Evolutionary conservation across 2,888 invertebrate genomes (phyloP).

Genomic region (Gari tellinella): DNA sequence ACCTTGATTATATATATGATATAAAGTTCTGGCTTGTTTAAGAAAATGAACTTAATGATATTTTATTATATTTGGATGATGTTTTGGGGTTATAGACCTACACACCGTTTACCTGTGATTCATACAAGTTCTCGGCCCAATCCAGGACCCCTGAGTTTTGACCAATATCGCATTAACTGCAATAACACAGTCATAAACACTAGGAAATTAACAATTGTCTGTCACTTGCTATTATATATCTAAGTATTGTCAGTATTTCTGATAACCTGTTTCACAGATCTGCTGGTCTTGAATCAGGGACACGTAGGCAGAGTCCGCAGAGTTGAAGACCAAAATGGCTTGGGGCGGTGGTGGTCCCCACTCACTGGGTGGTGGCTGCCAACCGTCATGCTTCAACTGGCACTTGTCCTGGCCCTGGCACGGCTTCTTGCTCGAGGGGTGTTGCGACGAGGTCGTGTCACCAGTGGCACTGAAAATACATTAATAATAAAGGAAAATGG

Average conservation of each 20-base stretch:
- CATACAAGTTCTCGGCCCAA: slow-evolving; percentile 31
- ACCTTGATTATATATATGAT: no score
- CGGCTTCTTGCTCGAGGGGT: slow-evolving; percentile 34
- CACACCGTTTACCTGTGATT: no score
- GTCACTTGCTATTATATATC: slow-evolving; percentile 38
- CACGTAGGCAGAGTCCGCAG: slow-evolving; percentile 30
- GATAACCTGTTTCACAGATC: slow-evolving; percentile 26
- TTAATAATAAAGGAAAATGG: no score
- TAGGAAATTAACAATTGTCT: slow-evolving; percentile 31
- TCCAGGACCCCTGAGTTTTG: slow-evolving; percentile 29
- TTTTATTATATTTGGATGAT: no score
- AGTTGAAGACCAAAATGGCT: no score
- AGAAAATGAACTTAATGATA: no score
- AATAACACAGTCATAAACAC: no score
- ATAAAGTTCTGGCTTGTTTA: no score
- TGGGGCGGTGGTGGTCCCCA: slow-evolving; percentile 33
- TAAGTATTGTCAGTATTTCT: slow-evolving; percentile 37
- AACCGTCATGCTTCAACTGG: slow-evolving; percentile 31
- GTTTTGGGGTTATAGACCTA: no score
- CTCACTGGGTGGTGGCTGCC: slow-evolving; percentile 28
- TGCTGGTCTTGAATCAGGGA: slow-evolving; percentile 32
- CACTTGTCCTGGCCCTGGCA: slow-evolving; percentile 28
- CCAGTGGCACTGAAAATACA: no score
- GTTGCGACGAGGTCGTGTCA: slow-evolving; percentile 35
- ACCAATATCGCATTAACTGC: slow-evolving; percentile 31